Percentiles rank a stretch among this genome's conserved stretches.
These are phyloP conservation scores for Monarcha castaneiventris DNA, from an alignment of 2,113 vertebrate species.

Conservation along the genomic window DNA sequence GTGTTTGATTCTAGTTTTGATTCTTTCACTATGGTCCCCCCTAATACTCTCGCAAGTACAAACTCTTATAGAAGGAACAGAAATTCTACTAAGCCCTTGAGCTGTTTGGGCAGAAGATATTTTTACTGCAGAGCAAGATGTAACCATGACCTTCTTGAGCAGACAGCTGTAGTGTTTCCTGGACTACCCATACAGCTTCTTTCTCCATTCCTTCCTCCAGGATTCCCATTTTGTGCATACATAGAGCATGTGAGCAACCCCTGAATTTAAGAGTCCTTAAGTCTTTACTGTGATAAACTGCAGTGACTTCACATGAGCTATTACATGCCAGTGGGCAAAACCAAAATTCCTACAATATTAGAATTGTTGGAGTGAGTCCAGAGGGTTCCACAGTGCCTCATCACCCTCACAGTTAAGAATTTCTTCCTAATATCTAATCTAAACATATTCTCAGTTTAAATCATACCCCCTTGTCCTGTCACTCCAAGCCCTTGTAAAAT, in stretches of 20 bases:
- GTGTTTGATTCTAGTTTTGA: not conserved
- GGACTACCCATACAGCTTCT: not conserved
- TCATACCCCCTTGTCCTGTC: not conserved
- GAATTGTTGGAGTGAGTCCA: not conserved
- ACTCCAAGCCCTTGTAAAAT: fast-evolving
- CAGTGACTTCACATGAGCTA: not conserved
- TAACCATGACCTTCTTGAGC: not conserved
- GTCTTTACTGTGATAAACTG: not conserved
- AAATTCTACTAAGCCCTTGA: not conserved
- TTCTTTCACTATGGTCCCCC: not conserved
- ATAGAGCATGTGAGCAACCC: not conserved
- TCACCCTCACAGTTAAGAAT: not conserved
- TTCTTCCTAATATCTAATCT: not conserved
- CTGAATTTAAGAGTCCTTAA: not conserved
- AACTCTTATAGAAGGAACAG: not conserved
- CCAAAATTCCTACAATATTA: not conserved
- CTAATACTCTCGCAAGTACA: not conserved
- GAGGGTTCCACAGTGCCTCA: not conserved
- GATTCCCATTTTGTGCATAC: not conserved
- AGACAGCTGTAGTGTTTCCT: not conserved
- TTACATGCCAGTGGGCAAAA: not conserved
- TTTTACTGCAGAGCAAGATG: not conserved
- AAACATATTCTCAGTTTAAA: not conserved
- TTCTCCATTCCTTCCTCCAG: not conserved
- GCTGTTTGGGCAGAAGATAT: not conserved